Conservation (phyloP, 2,113 vertebrate species). For the Fregetta grallaria region DNA sequence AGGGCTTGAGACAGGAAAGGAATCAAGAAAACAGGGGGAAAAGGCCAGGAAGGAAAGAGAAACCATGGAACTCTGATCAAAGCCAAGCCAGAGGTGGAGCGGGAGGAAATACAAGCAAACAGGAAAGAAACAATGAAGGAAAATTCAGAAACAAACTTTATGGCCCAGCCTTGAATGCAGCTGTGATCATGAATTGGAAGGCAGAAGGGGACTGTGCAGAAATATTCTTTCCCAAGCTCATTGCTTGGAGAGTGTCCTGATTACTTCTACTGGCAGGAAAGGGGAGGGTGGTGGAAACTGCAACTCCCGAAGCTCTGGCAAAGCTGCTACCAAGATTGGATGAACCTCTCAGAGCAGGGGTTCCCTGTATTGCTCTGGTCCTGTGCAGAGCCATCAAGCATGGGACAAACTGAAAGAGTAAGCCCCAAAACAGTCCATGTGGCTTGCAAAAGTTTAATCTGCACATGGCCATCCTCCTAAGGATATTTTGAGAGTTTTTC, state of each 20-base stretch:
- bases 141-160: constrained; percentile 11
- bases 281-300: background rate
- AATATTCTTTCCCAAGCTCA: background rate
- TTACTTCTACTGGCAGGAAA: background rate
- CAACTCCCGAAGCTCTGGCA: background rate
- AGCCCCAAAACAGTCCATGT: background rate
- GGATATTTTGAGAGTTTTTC: background rate
- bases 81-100: background rate
- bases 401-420: background rate
- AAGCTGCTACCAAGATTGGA: background rate
- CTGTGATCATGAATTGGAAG: background rate
- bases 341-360: background rate
- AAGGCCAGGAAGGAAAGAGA: constrained; percentile 35
- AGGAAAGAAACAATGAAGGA: constrained; percentile 23
- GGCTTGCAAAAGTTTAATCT: background rate
- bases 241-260: background rate
- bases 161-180: background rate
- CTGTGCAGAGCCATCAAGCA: background rate
- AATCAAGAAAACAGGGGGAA: background rate
- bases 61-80: constrained; percentile 13
- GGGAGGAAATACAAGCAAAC: constrained; percentile 26
- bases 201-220: background rate
- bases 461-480: background rate
- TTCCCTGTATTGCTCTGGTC: background rate
- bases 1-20: background rate